Conservation (phyloP, 2,797 vertebrate genomes). For the Phrynocephalus guinanensis region DNA sequence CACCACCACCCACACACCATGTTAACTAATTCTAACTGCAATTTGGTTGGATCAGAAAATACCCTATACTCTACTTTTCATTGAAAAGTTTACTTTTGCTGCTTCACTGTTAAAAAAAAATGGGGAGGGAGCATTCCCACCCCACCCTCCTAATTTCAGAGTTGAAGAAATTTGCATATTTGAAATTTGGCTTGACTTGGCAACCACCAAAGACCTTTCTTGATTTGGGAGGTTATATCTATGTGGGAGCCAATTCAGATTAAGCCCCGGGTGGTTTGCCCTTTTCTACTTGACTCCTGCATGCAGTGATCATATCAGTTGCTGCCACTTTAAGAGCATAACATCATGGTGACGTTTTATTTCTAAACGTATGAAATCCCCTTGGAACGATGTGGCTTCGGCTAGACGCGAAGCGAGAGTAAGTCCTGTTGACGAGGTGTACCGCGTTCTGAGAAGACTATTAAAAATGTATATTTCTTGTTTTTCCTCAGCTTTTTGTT, state of each 20-base stretch:
- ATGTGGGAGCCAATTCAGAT: not conserved
- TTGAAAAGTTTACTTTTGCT: not conserved
- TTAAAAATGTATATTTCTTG: constrained; percentile 82
- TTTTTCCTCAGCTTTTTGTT: constrained; percentile 76
- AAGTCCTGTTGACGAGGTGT: constrained; percentile 75
- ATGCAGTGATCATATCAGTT: not conserved
- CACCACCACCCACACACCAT: too few species aligned
- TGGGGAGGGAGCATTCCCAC: not conserved
- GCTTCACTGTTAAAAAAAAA: not conserved
- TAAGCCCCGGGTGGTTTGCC: not conserved
- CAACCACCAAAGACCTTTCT: not conserved
- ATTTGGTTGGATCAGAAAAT: too few species aligned
- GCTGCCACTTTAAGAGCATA: not conserved
- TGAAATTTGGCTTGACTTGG: not conserved
- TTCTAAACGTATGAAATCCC: constrained; percentile 57
- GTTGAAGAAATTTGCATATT: not conserved
- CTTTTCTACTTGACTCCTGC: not conserved
- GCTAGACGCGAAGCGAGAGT: constrained; percentile 58
- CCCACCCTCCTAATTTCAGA: not conserved
- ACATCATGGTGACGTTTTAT: constrained; percentile 23
- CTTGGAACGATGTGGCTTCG: constrained; percentile 68
- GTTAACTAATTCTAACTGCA: too few species aligned
- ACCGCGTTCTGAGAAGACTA: constrained; percentile 72
- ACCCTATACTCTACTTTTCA: too few species aligned
- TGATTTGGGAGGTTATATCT: too few species aligned